Conservation (phyloP, 1,140 invertebrate species). For the Lasaia peninsularis region DNA sequence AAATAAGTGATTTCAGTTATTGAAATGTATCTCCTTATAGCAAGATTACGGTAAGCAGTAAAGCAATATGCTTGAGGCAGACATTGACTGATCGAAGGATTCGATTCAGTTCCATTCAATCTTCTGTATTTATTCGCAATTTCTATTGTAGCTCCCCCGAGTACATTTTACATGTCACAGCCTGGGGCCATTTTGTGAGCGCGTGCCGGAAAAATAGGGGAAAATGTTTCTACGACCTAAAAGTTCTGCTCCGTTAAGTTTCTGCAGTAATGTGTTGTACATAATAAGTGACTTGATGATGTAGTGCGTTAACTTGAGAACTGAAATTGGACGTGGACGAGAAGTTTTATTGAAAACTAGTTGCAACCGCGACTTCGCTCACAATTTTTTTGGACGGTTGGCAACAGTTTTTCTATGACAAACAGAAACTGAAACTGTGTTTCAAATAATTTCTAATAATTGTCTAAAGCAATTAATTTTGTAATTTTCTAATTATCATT, state of each 20-base stretch:
- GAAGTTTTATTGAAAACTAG: not conserved
- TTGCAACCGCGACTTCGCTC: too few relatives aligned
- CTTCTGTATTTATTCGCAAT: constrained; percentile 9
- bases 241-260: constrained; percentile 7
- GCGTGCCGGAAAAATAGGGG: constrained; percentile 8
- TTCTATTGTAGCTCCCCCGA: constrained; percentile 6
- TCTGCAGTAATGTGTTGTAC: constrained; percentile 5
- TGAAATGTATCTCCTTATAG: not conserved
- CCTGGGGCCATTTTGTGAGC: constrained; percentile 1
- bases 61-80: constrained; percentile 1
- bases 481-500: too few relatives aligned
- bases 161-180: constrained; percentile 10
- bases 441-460: too few relatives aligned
- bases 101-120: constrained; percentile 9
- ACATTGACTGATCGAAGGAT: constrained; percentile 8
- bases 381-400: too few relatives aligned
- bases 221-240: constrained; percentile 10
- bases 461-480: too few relatives aligned
- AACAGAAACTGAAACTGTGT: too few relatives aligned
- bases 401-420: too few relatives aligned
- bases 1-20: not conserved
- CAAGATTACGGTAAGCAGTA: constrained; percentile 4
- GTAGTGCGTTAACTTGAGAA: not conserved
- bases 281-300: not conserved
- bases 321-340: not conserved